Percentiles rank a stretch among this genome's conserved stretches.
phyloP scores from a whole-genome alignment of 1,140 invertebrate species.

The Lepidurus packardi region DNA sequence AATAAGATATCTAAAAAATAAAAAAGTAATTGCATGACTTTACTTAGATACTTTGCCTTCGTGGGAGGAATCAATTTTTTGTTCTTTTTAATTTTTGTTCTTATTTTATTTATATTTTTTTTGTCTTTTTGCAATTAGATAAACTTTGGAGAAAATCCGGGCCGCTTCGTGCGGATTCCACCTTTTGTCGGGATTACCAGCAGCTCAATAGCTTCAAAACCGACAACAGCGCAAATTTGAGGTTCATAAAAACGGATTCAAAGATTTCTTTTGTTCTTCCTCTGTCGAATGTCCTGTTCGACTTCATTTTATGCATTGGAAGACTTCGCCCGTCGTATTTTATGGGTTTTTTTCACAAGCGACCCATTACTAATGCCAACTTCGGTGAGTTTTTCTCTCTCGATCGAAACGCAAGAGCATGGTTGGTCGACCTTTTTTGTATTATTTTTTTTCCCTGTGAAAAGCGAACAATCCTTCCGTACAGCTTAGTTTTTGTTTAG shows the following conservation, averaged over 20 bases:
- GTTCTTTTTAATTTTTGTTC: too few relatives aligned
- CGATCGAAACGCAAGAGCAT: not conserved
- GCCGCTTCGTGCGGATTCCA: too few relatives aligned
- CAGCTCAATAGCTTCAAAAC: not conserved
- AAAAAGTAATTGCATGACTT: too few relatives aligned
- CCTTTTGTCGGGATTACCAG: too few relatives aligned
- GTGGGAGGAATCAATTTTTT: too few relatives aligned
- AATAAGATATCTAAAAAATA: too few relatives aligned
- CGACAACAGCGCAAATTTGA: not conserved
- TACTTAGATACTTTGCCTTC: too few relatives aligned
- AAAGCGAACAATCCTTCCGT: too few relatives aligned
- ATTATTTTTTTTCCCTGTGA: not conserved
- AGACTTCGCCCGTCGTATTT: not conserved
- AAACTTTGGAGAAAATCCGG: too few relatives aligned
- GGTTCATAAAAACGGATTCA: not conserved
- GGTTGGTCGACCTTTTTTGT: not conserved
- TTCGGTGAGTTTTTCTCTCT: not conserved
- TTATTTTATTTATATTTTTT: too few relatives aligned
- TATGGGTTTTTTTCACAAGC: not conserved
- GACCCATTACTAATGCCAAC: not conserved
- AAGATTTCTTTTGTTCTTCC: not conserved
- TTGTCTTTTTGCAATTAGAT: too few relatives aligned
- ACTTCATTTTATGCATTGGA: not conserved
- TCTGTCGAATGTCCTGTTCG: not conserved
- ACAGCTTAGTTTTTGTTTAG: too few relatives aligned